A percentile compares a stretch with the other conserved stretches of the same genome.
These are phyloP conservation scores for Pherbina coryleti DNA, from an alignment of 2,888 invertebrate species.

Conservation along the genomic window DNA sequence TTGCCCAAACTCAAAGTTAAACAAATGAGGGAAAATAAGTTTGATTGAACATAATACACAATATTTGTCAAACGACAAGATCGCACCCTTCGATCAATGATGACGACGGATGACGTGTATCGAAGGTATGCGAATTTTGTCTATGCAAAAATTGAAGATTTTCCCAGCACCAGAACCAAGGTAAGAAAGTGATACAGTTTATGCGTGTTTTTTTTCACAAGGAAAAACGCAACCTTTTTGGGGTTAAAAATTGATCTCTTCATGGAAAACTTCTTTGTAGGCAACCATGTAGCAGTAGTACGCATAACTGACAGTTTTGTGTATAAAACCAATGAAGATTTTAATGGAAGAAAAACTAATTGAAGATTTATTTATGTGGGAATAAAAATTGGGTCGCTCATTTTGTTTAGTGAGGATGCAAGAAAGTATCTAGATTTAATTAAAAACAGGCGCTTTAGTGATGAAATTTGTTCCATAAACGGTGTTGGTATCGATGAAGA, in stretches of 20 bases:
- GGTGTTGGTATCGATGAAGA: background rate
- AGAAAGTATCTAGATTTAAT: background rate
- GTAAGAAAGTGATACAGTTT: background rate
- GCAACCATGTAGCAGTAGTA: background rate
- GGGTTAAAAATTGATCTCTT: background rate
- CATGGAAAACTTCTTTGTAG: background rate
- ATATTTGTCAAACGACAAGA: background rate
- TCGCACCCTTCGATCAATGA: constrained; percentile 12
- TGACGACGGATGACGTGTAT: background rate
- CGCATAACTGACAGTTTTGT: too few species aligned
- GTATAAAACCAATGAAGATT: too few species aligned
- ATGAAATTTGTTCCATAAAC: too few species aligned
- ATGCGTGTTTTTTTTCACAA: background rate
- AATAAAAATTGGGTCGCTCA: background rate
- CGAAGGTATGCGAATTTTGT: background rate
- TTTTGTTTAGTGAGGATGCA: background rate
- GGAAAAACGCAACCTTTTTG: background rate
- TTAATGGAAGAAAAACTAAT: background rate
- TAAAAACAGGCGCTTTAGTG: background rate
- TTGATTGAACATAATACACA: background rate
- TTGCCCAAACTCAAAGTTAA: background rate
- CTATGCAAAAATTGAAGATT: constrained; percentile 18
- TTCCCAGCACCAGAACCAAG: background rate
- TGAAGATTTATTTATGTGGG: constrained; percentile 10
- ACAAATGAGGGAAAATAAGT: background rate